These are phyloP conservation scores for Drosophila pallidifrons DNA, from an alignment of 1,140 invertebrate genomes.

Conservation along the genomic window DNA sequence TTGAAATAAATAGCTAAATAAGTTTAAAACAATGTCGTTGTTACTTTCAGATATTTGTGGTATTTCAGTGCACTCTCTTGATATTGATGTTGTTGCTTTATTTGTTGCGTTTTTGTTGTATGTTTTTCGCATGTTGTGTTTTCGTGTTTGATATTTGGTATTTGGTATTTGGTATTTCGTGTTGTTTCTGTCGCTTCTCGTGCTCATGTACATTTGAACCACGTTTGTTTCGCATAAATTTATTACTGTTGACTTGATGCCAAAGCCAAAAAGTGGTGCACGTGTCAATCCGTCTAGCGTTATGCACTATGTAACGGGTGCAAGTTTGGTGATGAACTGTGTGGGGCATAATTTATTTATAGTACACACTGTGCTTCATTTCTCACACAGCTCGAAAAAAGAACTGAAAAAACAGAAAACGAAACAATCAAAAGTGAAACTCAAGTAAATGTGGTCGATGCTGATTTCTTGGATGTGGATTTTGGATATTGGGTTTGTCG, in stretches of 20 bases:
- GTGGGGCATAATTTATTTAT: neutral
- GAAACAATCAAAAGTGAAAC: slow-evolving; percentile 1
- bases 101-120: slow-evolving; percentile 18
- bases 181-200: slow-evolving; percentile 34
- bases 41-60: slow-evolving; percentile 18
- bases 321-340: slow-evolving; percentile 25
- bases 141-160: slow-evolving; percentile 28
- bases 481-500: slow-evolving; percentile 10
- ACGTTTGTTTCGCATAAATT: slow-evolving; percentile 74
- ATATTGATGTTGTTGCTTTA: slow-evolving; percentile 27
- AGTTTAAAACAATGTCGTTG: slow-evolving; percentile 31
- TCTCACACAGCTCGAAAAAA: slow-evolving; percentile 12
- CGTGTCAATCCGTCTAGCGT: slow-evolving; percentile 46
- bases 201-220: slow-evolving; percentile 50
- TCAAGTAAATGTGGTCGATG: slow-evolving; percentile 10
- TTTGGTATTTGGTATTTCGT: slow-evolving; percentile 37
- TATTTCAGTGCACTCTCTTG: neutral
- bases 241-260: slow-evolving; percentile 62
- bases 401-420: neutral
- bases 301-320: slow-evolving; percentile 42
- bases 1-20: slow-evolving; percentile 12
- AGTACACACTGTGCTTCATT: slow-evolving; percentile 6
- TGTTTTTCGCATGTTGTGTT: slow-evolving; percentile 37
- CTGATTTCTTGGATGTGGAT: slow-evolving; percentile 3
- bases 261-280: slow-evolving; percentile 69